phyloP scores from a whole-genome alignment of 1,140 invertebrate species.

The Chironomus tepperi region DNA sequence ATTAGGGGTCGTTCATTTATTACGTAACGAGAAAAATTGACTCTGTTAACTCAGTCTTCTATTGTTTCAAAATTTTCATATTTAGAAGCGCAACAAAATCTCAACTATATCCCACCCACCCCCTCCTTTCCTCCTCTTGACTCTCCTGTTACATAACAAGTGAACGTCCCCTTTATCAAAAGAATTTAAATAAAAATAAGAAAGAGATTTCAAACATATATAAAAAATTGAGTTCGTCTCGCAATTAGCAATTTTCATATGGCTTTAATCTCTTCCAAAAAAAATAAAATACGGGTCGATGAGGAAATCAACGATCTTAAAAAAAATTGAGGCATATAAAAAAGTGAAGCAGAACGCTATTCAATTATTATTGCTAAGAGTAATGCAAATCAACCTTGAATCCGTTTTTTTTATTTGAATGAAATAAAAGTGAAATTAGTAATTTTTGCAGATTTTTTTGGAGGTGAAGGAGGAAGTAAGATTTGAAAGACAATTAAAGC shows the following conservation, averaged over 20 bases:
- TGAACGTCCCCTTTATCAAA: too few relatives aligned
- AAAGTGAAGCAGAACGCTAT: conserved; percentile 6
- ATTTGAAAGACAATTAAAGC: not conserved
- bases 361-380: not conserved
- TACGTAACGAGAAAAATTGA: too few relatives aligned
- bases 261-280: not conserved
- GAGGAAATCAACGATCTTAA: not conserved
- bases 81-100: too few relatives aligned
- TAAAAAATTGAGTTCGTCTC: conserved; percentile 5
- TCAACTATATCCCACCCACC: too few relatives aligned
- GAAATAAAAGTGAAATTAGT: conserved; percentile 3
- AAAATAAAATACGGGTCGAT: conserved; percentile 7
- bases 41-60: too few relatives aligned
- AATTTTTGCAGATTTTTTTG: too few relatives aligned
- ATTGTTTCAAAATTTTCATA: too few relatives aligned
- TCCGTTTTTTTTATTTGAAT: conserved; percentile 2
- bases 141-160: too few relatives aligned
- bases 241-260: conserved; percentile 9
- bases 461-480: not conserved
- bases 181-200: too few relatives aligned
- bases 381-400: conserved; percentile 18
- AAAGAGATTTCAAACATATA: not conserved
- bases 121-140: too few relatives aligned
- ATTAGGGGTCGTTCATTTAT: too few relatives aligned
- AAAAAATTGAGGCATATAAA: not conserved